A percentile compares a stretch with the other conserved stretches of the same genome.
These are phyloP conservation scores for Drosophila fulvimacula DNA, from an alignment of 2,888 invertebrate genomes.

Conservation along the genomic window DNA sequence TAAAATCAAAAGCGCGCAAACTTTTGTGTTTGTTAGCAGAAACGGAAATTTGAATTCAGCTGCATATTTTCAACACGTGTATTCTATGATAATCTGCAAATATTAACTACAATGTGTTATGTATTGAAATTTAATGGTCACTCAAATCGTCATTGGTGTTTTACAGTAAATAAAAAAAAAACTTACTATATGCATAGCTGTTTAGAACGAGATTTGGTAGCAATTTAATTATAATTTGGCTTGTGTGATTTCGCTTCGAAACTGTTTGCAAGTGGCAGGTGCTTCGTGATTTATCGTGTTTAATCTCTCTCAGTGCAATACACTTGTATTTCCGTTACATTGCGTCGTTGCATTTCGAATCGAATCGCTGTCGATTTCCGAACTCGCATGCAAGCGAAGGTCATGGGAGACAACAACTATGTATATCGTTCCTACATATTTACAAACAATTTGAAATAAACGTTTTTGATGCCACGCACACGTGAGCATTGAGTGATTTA, in stretches of 20 bases:
- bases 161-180: neutral
- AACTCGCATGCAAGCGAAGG: conserved; percentile 55
- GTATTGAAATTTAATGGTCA: conserved; percentile 11
- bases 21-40: neutral
- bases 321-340: conserved; percentile 44
- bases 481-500: conserved; percentile 71
- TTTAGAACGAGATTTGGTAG: neutral
- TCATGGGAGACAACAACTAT: conserved; percentile 49
- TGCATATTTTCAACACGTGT: neutral
- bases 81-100: neutral
- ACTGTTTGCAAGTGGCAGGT: conserved; percentile 12
- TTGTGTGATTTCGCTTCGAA: conserved; percentile 14
- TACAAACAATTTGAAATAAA: conserved; percentile 41
- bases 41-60: conserved; percentile 4
- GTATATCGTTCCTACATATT: neutral
- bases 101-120: neutral
- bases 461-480: conserved; percentile 46
- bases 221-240: conserved; percentile 14
- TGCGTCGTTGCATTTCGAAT: neutral
- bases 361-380: conserved; percentile 48
- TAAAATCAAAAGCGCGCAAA: conserved; percentile 6
- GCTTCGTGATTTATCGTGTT: conserved; percentile 18
- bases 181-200: neutral
- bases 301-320: conserved; percentile 1
- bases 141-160: conserved; percentile 17